Evolutionary conservation across 1,140 invertebrate genomes (phyloP).

Genomic region (Fopius arisanus): DNA sequence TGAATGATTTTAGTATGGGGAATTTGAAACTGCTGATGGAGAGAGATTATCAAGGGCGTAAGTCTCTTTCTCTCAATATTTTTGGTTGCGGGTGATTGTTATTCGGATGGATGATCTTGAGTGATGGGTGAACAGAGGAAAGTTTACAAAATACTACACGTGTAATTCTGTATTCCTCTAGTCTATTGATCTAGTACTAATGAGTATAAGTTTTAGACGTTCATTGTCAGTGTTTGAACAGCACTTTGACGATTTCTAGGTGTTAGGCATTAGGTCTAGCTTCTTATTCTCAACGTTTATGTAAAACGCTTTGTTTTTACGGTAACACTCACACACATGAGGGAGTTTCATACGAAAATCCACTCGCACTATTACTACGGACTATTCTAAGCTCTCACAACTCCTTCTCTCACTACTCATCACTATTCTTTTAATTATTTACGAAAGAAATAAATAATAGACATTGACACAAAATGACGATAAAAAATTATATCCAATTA

Average conservation of each 20-base stretch:
- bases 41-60: too few species aligned
- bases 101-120: not conserved
- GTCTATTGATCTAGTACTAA: not conserved
- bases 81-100: not conserved
- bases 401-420: not conserved
- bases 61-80: too few species aligned
- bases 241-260: not conserved
- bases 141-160: slow-evolving; percentile 1
- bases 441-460: not conserved
- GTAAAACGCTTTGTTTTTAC: not conserved
- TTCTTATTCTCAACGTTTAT: not conserved
- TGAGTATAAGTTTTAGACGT: not conserved
- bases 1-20: too few species aligned
- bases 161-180: not conserved
- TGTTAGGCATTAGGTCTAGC: not conserved
- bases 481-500: not conserved
- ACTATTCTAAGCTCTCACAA: not conserved
- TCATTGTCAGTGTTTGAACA: not conserved
- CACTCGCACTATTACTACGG: not conserved
- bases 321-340: not conserved
- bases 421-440: not conserved
- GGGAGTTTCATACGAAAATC: not conserved
- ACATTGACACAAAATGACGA: not conserved
- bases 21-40: too few species aligned
- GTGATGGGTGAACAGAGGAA: not conserved